Evolutionary conservation across 2,888 invertebrate species (phyloP), one percentile per base, ranked within the genome.

Genomic region (Sminthurinus aureus): DNA sequence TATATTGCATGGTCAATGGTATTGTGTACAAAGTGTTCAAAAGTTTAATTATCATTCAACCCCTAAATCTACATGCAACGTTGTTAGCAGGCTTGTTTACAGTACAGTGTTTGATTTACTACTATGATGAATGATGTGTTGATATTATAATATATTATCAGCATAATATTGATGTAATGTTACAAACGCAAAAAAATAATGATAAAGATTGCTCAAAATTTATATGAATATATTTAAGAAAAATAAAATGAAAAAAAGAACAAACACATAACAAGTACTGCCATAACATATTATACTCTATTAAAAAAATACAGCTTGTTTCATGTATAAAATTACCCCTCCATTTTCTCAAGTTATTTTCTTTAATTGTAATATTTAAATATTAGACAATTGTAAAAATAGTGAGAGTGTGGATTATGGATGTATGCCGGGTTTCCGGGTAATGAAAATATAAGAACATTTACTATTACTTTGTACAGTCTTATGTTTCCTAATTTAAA

Each of bases 221-320:
- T 71, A 71, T 71, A 71, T 24, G 24, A 26, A 71, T 24, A 71
- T 24, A 71, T 71, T 71, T 71, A 71, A 71, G 24, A 71, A 71
- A 71, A 71, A 71, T 71, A 71, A 38, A 71, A 71, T 26, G 22
- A 71, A 71, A 15, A 71, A 22, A 38, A 71, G 51, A 73, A 81
- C 79, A 79, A 38, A 79, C 79, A 67, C 67, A n/a, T n/a, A n/a
- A n/a, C n/a, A 79, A 66, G 81, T 81, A 81, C 81, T 81, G 81
- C 81, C 81, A 81, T 81, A 74, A 24, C 24, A 76, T 73, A 38
- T 73, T 12, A 73, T 24, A 73, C 18, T 73, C 4, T 24, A 26
- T 24, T 0, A 73, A 73, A 73, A 73, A 9, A 8, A 11, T 24
- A 58, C 9, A 58, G 58, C 9, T 58, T 38, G 3, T 38, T 58